phyloP scores from a whole-genome alignment of 2,888 invertebrate species.

The Choristoneura rosaceana region DNA sequence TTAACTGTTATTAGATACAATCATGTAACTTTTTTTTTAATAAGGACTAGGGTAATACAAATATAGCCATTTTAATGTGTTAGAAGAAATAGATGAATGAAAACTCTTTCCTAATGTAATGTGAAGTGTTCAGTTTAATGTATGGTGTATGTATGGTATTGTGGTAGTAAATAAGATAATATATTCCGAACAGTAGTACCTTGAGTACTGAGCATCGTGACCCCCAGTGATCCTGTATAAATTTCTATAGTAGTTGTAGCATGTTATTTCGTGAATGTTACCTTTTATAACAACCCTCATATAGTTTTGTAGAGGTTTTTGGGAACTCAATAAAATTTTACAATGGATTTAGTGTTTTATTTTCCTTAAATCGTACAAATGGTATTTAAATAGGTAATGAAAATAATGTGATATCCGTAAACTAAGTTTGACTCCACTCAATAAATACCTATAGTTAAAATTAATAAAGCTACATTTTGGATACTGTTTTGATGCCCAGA shows the following conservation, averaged over 20 bases:
- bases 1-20: conserved; percentile 24
- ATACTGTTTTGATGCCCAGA: conserved; percentile 95
- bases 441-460: conserved; percentile 31
- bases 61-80: conserved; percentile 17
- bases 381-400: conserved; percentile 35
- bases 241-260: conserved; percentile 53
- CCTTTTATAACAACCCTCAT: conserved; percentile 73
- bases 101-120: conserved; percentile 12
- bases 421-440: conserved; percentile 40
- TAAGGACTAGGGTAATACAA: conserved; percentile 15
- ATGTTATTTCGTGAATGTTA: conserved; percentile 66
- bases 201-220: conserved; percentile 27
- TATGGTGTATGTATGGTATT: conserved; percentile 46
- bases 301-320: conserved; percentile 85
- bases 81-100: conserved; percentile 9
- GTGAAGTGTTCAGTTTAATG: conserved; percentile 48
- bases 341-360: conserved; percentile 56
- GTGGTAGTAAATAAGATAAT: conserved; percentile 52
- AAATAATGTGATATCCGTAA: conserved; percentile 38
- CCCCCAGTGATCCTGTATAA: conserved; percentile 58
- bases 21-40: conserved; percentile 1
- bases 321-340: conserved; percentile 77
- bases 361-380: conserved; percentile 47
- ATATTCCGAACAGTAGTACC: conserved; percentile 45
- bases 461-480: conserved; percentile 90